Conservation (phyloP, 2,888 invertebrate species). For the Coleophora deauratella region DNA sequence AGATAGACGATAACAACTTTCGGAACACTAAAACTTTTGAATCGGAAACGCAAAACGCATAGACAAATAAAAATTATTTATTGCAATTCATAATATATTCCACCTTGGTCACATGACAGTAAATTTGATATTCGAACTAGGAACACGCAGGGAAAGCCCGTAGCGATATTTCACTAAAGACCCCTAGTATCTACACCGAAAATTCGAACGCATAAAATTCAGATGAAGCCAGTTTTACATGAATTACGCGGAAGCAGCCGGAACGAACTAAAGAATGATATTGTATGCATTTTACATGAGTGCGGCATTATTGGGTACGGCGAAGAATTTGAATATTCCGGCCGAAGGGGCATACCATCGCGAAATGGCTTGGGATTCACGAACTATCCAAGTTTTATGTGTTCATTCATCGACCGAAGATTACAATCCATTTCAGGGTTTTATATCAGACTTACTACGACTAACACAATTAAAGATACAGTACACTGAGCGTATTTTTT, state of each 20-base stretch:
- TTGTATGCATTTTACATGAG: conserved; percentile 72
- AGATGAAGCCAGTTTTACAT: conserved; percentile 65
- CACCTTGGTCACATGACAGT: conserved; percentile 10
- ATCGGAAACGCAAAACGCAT: too few relatives aligned
- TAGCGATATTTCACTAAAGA: conserved; percentile 9
- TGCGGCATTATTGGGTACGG: conserved; percentile 64
- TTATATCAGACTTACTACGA: too few relatives aligned
- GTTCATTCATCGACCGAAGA: too few relatives aligned
- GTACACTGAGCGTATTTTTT: too few relatives aligned
- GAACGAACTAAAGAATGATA: conserved; percentile 69
- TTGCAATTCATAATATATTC: conserved; percentile 13
- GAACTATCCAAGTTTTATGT: not conserved
- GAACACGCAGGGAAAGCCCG: conserved; percentile 12
- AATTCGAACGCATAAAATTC: conserved; percentile 61
- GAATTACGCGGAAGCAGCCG: conserved; percentile 61
- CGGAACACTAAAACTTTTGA: too few relatives aligned
- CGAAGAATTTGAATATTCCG: conserved; percentile 66
- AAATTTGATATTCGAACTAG: conserved; percentile 4
- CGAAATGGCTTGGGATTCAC: not conserved
- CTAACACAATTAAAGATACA: too few relatives aligned
- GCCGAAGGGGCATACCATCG: conserved; percentile 27
- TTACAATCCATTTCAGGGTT: too few relatives aligned
- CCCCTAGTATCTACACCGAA: conserved; percentile 34
- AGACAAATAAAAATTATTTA: too few relatives aligned
- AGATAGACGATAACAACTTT: too few relatives aligned